A percentile compares a stretch with the other conserved stretches of the same genome.
These are phyloP conservation scores for Aythya baeri DNA, from an alignment of 2,113 vertebrate species.

Conservation along the genomic window DNA sequence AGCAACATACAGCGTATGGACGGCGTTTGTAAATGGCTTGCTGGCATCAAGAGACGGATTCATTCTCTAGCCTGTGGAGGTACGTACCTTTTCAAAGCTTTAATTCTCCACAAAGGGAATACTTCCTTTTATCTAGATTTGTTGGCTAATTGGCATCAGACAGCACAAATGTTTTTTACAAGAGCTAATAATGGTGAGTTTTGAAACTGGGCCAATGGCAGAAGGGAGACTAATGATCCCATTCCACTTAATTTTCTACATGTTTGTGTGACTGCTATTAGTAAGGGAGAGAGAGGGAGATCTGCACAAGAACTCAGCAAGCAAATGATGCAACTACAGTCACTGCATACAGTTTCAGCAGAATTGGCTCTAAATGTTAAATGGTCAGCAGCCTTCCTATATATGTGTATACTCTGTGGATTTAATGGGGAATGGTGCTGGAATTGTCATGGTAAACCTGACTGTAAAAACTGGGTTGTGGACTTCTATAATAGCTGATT, in stretches of 20 bases:
- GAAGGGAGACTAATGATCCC: constrained; percentile 39
- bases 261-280: neutral
- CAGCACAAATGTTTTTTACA: neutral
- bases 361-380: neutral
- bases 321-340: neutral
- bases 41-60: neutral
- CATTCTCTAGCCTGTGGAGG: neutral
- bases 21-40: neutral
- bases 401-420: rapidly evolving
- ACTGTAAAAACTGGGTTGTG: neutral
- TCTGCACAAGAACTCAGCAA: neutral
- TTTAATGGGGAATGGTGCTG: neutral
- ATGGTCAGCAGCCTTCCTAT: neutral
- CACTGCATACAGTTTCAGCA: neutral
- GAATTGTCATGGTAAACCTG: neutral
- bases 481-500: neutral
- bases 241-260: constrained; percentile 13
- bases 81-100: constrained; percentile 1
- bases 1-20: constrained; percentile 7
- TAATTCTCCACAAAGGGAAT: neutral
- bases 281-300: constrained; percentile 10
- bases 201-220: constrained; percentile 52
- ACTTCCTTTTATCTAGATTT: constrained; percentile 4
- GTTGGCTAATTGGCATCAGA: constrained; percentile 24
- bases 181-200: constrained; percentile 5